Evolutionary conservation across 2,888 invertebrate species (phyloP).

Genomic region (Eilema sororculum): DNA sequence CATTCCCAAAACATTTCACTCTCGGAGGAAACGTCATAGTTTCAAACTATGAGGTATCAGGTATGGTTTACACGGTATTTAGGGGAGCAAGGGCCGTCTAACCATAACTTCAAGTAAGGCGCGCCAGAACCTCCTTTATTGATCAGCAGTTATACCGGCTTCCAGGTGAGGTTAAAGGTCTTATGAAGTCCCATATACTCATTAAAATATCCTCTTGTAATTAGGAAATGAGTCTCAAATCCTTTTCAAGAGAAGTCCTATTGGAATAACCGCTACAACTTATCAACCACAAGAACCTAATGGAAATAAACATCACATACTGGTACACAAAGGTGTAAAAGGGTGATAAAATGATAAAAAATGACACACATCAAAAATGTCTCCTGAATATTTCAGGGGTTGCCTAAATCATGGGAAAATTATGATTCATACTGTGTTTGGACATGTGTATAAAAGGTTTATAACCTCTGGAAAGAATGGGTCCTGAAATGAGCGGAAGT

Average conservation of each 20-base stretch:
- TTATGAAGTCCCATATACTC: too few species aligned
- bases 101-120: too few species aligned
- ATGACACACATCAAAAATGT: slow-evolving; percentile 16
- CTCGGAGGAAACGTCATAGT: too few species aligned
- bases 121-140: too few species aligned
- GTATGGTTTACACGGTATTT: too few species aligned
- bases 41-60: too few species aligned
- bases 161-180: too few species aligned
- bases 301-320: neutral
- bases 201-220: too few species aligned
- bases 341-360: slow-evolving; percentile 2
- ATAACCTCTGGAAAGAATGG: slow-evolving; percentile 44
- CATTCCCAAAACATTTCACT: too few species aligned
- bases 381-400: slow-evolving; percentile 25
- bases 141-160: too few species aligned
- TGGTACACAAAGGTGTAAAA: neutral
- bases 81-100: too few species aligned
- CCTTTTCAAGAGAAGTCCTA: too few species aligned
- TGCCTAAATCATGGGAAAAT: slow-evolving; percentile 42
- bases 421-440: slow-evolving; percentile 60
- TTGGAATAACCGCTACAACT: neutral
- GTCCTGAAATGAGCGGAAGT: slow-evolving; percentile 28
- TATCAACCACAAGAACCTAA: neutral
- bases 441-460: slow-evolving; percentile 62
- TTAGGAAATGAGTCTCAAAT: neutral